A percentile compares a stretch with the other conserved stretches of the same genome.
Conservation (phyloP, 2,888 invertebrate genomes). For the Noctua fimbriata region DNA sequence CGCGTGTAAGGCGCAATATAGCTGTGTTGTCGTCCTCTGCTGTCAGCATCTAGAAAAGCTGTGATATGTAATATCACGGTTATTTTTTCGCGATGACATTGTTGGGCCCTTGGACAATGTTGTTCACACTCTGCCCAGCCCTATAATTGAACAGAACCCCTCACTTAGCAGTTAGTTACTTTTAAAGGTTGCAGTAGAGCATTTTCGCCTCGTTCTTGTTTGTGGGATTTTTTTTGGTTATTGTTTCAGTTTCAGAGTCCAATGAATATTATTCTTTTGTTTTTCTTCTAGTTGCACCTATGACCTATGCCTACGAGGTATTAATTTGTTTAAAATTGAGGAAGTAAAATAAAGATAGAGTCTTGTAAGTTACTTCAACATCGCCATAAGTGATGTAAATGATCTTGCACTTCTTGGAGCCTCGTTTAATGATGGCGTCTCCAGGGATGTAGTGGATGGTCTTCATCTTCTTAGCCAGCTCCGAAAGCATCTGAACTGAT, state of each 20-base stretch:
- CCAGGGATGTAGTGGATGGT: conserved; percentile 85
- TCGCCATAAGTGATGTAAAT: conserved; percentile 85
- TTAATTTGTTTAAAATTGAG: background rate
- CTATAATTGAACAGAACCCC: no score
- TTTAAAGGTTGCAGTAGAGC: no score
- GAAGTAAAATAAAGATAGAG: background rate
- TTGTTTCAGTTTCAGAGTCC: background rate
- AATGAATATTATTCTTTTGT: background rate
- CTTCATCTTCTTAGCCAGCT: conserved; percentile 81
- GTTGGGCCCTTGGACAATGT: no score
- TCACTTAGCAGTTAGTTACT: no score
- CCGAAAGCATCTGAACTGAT: conserved; percentile 79
- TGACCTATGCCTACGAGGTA: background rate
- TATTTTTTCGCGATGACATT: no score
- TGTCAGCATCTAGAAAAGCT: conserved; percentile 78
- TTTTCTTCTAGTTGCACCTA: background rate
- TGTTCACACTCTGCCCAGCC: no score
- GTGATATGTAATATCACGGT: background rate
- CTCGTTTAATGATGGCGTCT: conserved; percentile 80
- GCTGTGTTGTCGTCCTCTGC: conserved; percentile 85
- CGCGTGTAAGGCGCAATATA: conserved; percentile 82
- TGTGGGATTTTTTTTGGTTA: background rate
- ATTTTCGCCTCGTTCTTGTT: no score
- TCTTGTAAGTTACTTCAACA: conserved; percentile 74
- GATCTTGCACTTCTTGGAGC: conserved; percentile 76